Evolutionary conservation across 2,113 vertebrate genomes (phyloP).

Genomic region (Phrynocephalus versicolor): DNA sequence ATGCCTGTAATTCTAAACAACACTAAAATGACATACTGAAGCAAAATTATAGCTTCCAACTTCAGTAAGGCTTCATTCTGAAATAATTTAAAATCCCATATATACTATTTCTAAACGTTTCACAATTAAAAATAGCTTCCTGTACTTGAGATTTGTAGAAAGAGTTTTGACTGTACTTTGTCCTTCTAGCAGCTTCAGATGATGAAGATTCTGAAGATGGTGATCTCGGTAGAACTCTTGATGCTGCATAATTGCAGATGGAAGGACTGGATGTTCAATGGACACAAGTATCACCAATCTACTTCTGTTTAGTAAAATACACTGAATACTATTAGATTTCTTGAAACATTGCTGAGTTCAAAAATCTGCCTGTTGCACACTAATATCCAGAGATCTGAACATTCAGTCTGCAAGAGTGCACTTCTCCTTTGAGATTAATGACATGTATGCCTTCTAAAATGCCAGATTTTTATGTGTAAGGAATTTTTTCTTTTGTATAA

Average conservation of each 20-base stretch:
- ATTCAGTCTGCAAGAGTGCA: slow-evolving; percentile 50
- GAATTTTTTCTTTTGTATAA: slow-evolving; percentile 65
- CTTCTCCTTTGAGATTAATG: slow-evolving; percentile 66
- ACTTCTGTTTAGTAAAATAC: slow-evolving; percentile 65
- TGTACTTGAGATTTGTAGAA: slow-evolving; percentile 10
- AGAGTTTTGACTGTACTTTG: slow-evolving; percentile 63
- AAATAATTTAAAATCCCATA: neutral
- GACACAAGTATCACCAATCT: slow-evolving; percentile 54
- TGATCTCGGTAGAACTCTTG: slow-evolving; percentile 78
- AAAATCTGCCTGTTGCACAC: slow-evolving; percentile 62
- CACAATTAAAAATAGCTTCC: neutral
- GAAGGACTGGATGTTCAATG: slow-evolving; percentile 68
- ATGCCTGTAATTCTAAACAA: neutral
- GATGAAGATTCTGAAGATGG: slow-evolving; percentile 82
- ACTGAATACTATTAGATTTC: slow-evolving; percentile 62
- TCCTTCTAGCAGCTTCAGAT: slow-evolving; percentile 82
- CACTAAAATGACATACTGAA: neutral
- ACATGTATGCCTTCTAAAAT: slow-evolving; percentile 66
- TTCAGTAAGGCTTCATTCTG: neutral
- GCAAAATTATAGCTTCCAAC: neutral
- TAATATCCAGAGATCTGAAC: slow-evolving; percentile 62
- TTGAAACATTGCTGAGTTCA: slow-evolving; percentile 67
- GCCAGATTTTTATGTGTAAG: slow-evolving; percentile 59
- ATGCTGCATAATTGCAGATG: slow-evolving; percentile 65
- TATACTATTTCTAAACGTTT: neutral